These are phyloP conservation scores for Acanthiza pusilla DNA, from an alignment of 2,797 vertebrate species.

Conservation along the genomic window DNA sequence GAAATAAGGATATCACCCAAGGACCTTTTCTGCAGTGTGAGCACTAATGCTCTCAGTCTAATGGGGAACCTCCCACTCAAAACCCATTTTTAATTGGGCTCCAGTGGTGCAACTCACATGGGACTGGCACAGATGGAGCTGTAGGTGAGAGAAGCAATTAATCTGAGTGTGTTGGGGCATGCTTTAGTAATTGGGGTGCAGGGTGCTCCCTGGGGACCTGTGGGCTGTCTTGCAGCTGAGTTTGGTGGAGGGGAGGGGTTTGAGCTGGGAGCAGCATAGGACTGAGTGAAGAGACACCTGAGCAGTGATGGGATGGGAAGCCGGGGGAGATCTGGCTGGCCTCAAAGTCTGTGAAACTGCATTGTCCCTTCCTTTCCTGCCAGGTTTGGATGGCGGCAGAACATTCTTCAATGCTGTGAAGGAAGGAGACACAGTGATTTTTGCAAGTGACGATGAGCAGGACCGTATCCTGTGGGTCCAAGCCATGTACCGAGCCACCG, in stretches of 20 bases:
- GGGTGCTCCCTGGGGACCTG: background rate
- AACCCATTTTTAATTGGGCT: background rate
- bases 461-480: constrained; percentile 98
- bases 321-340: background rate
- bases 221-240: background rate
- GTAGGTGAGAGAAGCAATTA: background rate
- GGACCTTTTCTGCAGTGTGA: background rate
- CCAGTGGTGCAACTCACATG: background rate
- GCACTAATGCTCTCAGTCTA: background rate
- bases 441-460: constrained; percentile 96
- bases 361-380: background rate
- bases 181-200: background rate
- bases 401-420: constrained; percentile 98
- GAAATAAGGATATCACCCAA: background rate
- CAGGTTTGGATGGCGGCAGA: constrained; percentile 93
- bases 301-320: background rate
- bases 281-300: fast-evolving
- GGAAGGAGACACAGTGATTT: constrained; percentile 97
- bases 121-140: background rate
- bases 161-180: fast-evolving
- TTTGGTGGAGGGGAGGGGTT: background rate
- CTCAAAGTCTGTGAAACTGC: background rate
- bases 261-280: fast-evolving
- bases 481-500: constrained; percentile 96
- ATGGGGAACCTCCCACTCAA: background rate